A percentile compares a stretch with the other conserved stretches of the same genome.
These are phyloP conservation scores for Neolamprologus sp. DNA, from an alignment of 2,113 vertebrate species.

Conservation along the genomic window DNA sequence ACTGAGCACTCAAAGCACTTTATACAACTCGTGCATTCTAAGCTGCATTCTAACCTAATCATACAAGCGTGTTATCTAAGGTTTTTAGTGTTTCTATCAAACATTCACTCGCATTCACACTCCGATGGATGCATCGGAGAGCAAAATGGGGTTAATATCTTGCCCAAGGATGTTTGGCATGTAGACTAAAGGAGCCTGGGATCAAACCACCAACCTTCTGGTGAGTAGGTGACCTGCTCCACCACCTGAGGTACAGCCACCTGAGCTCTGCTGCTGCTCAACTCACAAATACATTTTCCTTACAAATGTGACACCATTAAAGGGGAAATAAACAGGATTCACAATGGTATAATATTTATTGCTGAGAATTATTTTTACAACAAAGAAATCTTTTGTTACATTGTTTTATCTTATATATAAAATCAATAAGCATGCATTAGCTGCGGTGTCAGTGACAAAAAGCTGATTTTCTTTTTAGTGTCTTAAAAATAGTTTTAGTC, in stretches of 20 bases:
- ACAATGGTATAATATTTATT: not conserved
- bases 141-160: not conserved
- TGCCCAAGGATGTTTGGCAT: not conserved
- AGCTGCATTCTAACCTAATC: not conserved
- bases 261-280: fast-evolving
- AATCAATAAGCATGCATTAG: fast-evolving
- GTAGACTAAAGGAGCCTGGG: not conserved
- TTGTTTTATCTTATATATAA: not conserved
- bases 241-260: not conserved
- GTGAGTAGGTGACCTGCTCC: not conserved
- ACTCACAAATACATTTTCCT: not conserved
- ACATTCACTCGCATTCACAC: not conserved
- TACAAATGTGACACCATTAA: not conserved
- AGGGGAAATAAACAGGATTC: not conserved
- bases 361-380: not conserved
- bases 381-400: not conserved
- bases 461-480: not conserved
- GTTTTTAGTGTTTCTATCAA: not conserved
- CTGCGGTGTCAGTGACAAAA: not conserved
- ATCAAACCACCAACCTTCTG: not conserved
- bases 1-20: not conserved
- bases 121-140: not conserved
- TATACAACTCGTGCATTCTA: not conserved
- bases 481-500: not conserved
- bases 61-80: not conserved